phyloP scores from a whole-genome alignment of 2,113 vertebrate genomes.

The Zosterops lateralis region DNA sequence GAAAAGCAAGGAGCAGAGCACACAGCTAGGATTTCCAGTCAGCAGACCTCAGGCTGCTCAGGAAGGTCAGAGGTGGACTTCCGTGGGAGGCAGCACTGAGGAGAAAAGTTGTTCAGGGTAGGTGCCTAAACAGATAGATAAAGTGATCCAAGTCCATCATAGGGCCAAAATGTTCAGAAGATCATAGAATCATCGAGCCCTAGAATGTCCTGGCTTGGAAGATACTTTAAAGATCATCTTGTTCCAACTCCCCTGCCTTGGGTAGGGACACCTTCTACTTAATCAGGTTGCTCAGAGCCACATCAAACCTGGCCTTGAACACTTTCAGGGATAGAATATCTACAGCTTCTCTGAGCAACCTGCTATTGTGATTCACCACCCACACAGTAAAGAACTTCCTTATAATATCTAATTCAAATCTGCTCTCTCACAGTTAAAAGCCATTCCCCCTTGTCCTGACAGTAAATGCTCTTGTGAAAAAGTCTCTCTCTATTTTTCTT shows the following conservation, averaged over 20 bases:
- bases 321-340: not conserved
- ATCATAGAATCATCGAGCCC: not conserved
- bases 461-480: not conserved
- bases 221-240: not conserved
- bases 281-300: not conserved
- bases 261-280: not conserved
- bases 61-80: not conserved
- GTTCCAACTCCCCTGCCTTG: not conserved
- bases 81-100: not conserved
- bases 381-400: not conserved
- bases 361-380: not conserved
- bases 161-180: not conserved
- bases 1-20: not conserved
- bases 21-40: not conserved
- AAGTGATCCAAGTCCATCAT: not conserved
- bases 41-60: not conserved
- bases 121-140: not conserved
- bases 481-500: not conserved
- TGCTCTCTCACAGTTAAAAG: not conserved
- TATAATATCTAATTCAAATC: not conserved
- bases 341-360: not conserved
- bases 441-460: not conserved
- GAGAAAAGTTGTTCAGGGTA: not conserved
- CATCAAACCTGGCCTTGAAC: not conserved
- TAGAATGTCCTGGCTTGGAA: not conserved